Base-by-base conservation (phyloP, 2,113 vertebrate species). In the Riparia riparia region DNA sequence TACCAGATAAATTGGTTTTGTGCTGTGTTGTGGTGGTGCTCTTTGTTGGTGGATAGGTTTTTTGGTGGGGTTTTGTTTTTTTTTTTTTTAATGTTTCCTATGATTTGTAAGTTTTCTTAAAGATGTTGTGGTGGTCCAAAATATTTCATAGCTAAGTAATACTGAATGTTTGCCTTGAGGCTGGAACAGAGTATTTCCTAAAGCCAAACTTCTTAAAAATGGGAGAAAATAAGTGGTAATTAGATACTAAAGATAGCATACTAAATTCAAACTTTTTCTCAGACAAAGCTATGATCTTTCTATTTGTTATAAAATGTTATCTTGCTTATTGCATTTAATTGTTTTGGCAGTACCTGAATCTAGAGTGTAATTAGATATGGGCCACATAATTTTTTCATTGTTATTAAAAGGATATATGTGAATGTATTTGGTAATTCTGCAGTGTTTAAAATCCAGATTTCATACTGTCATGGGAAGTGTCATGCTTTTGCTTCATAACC, bases 371-470 rank as follows among this genome's bases (percentile, higher is more conserved):
- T 79, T 65, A 83, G 64, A 64, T 68, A 51, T 20, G 34, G 50
- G 47, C 18, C 4, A 0, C 54, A 63, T 51, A 0, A 4, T 45
- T 64, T 93, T 95, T 84, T 79, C 16, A 18, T 78, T 9, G 12
- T 83, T 93, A 65, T 78, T 79, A 51, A 63, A 81, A 86, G 44
- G 20, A 20, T 82, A 24, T 21, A 6, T 60, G 34, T 83, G 49
- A 82, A 80, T 58, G 41, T 57, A 10, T 54, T 70, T 57, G 41
- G 24, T 57, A 70, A 60, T 91, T 86, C 45, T 56, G 51, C 26
- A 41, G 53, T 76, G 60, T 76, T 95, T 95, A 91, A 90, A 81
- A 91, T 50, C 25, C 44, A 82, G 68, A 91, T 89, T 95, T 93
- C 77, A 18, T 65, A 54, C 70, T 85, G 42, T 86, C 81, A 63